A percentile compares a stretch with the other conserved stretches of the same genome.
phyloP scores from a whole-genome alignment of 2,888 invertebrate species.

The Acrocera orbiculus region DNA sequence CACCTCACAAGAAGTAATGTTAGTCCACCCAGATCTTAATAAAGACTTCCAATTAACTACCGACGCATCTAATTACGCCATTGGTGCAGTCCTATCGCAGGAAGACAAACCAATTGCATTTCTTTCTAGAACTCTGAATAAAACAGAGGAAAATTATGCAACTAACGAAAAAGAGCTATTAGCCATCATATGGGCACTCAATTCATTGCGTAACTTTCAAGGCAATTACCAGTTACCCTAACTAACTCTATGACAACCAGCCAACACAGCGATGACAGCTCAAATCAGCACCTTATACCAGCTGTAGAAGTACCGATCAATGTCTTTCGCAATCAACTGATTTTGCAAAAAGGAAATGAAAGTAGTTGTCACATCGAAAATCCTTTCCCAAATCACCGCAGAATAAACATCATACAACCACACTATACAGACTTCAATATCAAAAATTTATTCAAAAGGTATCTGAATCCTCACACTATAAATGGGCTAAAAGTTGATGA shows the following conservation, averaged over 20 bases:
- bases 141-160: slow-evolving; percentile 3
- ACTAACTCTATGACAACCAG: not conserved
- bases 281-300: not conserved
- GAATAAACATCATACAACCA: not conserved
- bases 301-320: not conserved
- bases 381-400: slow-evolving; percentile 1
- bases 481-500: slow-evolving; percentile 1
- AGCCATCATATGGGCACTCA: slow-evolving; percentile 2
- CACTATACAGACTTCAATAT: not conserved
- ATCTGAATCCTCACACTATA: slow-evolving; percentile 1
- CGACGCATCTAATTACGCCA: slow-evolving; percentile 3
- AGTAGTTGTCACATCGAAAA: not conserved
- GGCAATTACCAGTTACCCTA: slow-evolving; percentile 1
- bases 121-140: slow-evolving; percentile 2
- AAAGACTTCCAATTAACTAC: slow-evolving; percentile 4
- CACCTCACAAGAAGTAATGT: slow-evolving; percentile 3
- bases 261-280: not conserved
- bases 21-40: slow-evolving; percentile 3
- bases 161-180: slow-evolving; percentile 3
- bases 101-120: slow-evolving; percentile 1
- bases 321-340: not conserved
- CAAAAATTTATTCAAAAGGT: slow-evolving; percentile 1
- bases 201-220: slow-evolving; percentile 1
- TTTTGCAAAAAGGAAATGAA: not conserved
- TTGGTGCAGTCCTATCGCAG: slow-evolving; percentile 4